Base-by-base conservation (phyloP, 2,888 invertebrate species). In the Clanis bilineata region DNA sequence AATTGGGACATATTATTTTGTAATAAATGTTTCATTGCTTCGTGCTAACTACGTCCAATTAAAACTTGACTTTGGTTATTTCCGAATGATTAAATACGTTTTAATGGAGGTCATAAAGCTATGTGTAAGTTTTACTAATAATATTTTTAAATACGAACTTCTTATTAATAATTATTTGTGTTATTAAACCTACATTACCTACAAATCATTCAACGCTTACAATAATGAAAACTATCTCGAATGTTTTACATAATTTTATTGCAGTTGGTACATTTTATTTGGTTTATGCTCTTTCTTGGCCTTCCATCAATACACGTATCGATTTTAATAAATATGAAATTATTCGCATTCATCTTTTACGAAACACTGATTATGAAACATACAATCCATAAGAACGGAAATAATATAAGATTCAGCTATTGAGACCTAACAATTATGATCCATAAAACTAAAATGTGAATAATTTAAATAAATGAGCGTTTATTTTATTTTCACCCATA, bases 341-440 rank as follows among this genome's bases (percentile, higher is more conserved):
- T 18, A 21, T 43, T 25, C 41, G 25, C n/a, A 28, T 28, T 43
- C 43, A 57, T 41, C 15, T 44, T 57, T 45, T 45, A 47, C 22
- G 45, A 38, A 23, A 57, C 41, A 15, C 22, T 10, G 38, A 38
- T 57, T 44, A 45, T 22, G 44, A 57, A 45, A 45, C 47, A 51
- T 10, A 9, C 25, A 12, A 51, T 32, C 18, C 32, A 15, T 32
- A 32, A 18, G 18, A 58, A 47, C 25, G 47, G 38, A 58, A 18
- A 58, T 39, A 47, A 22, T 45, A 57, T 43, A 23, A 6, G 18
- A 51, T 58, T 47, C 10, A 51, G 18, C 10, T 18, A 22, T 45
- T 47, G 18, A 36, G 38, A 58, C 47, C 23, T 58, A 58, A 47
- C 51, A 58, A 58, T 51, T 58, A 58, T 51, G 47, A 25, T 12